Evolutionary conservation across 92 coral and sea anemone species (phyloP), one percentile per base, ranked within the genome.

Genomic region (Epizoanthus ramosus): DNA sequence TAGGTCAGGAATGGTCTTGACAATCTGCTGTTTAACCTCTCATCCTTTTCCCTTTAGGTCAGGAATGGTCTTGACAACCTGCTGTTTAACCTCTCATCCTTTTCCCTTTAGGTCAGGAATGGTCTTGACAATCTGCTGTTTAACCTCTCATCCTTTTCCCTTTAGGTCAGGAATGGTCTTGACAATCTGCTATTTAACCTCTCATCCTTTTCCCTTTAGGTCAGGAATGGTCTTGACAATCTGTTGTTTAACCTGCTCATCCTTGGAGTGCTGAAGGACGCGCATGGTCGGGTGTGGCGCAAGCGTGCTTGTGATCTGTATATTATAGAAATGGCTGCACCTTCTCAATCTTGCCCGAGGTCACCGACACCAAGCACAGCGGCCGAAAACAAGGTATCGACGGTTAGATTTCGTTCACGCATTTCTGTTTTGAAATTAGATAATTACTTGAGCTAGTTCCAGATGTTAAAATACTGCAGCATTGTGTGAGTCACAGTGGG

Each of bases 41-140:
- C 37, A 84, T 87, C 23, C 47, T 39, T 31, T 8, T 15, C 21
- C 50, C 52, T 9, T 0, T 28, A 71, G 76, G 76, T 71, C 21
- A 74, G 28, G 22, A 74, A 71, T 41, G 95, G 92, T 54, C 94
- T 90, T 52, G 98, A 90, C 70, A 83, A 89, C 7, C 80, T 92
- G 9, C 84, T 94, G 35, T 94, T 94, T 80, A 91, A 94, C 77
- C 85, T 92, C 60, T 91, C 37, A 84, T 89, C 23, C 47, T 39
- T 31, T 8, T 15, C 21, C 50, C 52, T 9, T 0, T 28, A 71
- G 76, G 76, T 71, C 21, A 74, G 28, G 22, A 74, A 71, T 41
- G 95, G 92, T 54, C 95, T 90, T 52, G 98, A 90, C 70, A 83
- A 89, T 12, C 80, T 92, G 9, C 84, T 94, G 35, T 94, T 94